Base-by-base conservation (phyloP, 2,888 invertebrate genomes). In the Apodemia duryi region DNA sequence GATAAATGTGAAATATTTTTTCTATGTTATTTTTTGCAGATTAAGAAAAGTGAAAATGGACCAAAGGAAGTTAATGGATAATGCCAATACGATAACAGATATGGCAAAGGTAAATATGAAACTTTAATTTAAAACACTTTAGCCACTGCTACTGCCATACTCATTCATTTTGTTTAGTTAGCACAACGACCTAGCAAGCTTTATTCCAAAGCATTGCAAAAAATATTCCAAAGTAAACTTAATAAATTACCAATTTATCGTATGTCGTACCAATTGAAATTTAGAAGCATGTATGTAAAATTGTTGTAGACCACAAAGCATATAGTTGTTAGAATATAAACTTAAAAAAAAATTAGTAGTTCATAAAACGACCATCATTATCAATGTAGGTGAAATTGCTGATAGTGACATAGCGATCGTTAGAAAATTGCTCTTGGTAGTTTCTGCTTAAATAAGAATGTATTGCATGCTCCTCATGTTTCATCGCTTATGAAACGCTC, bases 11-110 rank as follows among this genome's bases (percentile, higher is more conserved):
- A n/a, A 52, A 72, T 75, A 66, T 52, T 28, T 52, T 28, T 7
- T 46, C n/a, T 51, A 52, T 28, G 51, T 69, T 67, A 7, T 66
- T 74, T 61, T 69, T 93, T 93, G 69, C 87, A 99, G 99, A 87
- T 95, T 99, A 91, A 94, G 99, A 83, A 98, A 99, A 94, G 99
- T 99, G 71, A 99, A 99, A 94, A 98, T 99, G 97, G 99, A 99
- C 93, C 99, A 99, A 93, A 94, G 99, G 85, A 99, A 99, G 93
- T 93, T 99, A 77, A 98, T 98, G 96, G 99, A 99, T 88, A 99
- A 99, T 85, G 98, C 99, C 75, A 99, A 98, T 82, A 99, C 99
- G 68, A 97, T 99, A 87, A 98, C 99, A 68, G 99, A 99, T 86
- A 99, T 99, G 97, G 99, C 99, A 79, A 99, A 99, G 96, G 99